Conservation (phyloP, 2,888 invertebrate species). For the Lacanobia wlatinum region DNA sequence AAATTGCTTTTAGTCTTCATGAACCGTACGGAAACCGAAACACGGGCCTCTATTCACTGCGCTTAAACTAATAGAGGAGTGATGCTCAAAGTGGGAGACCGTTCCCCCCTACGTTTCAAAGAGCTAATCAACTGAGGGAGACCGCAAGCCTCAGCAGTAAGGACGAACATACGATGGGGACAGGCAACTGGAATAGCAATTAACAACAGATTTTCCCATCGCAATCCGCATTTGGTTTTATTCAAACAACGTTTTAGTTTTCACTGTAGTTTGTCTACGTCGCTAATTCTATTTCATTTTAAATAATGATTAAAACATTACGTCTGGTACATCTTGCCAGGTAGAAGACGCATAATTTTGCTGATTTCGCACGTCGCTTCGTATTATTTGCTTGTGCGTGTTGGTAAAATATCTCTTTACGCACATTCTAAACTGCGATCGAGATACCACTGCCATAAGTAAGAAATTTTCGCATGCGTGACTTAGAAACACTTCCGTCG, state of each 20-base stretch:
- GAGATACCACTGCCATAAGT: slow-evolving; percentile 43
- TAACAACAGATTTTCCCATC: slow-evolving; percentile 45
- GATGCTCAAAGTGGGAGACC: slow-evolving; percentile 41
- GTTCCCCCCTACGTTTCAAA: slow-evolving; percentile 34
- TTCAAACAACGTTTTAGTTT: slow-evolving; percentile 47
- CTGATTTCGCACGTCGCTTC: slow-evolving; percentile 46
- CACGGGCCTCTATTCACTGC: slow-evolving; percentile 39
- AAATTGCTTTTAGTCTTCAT: slow-evolving; percentile 45
- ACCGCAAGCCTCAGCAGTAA: slow-evolving; percentile 42
- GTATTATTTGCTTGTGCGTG: slow-evolving; percentile 27
- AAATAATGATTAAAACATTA: slow-evolving; percentile 62
- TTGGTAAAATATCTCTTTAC: slow-evolving; percentile 48
- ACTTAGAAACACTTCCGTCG: slow-evolving; percentile 41
- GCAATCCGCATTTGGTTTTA: slow-evolving; percentile 36
- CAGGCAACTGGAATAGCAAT: slow-evolving; percentile 45
- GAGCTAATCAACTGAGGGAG: slow-evolving; percentile 48
- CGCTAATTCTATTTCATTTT: slow-evolving; percentile 50
- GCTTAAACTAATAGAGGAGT: slow-evolving; percentile 54
- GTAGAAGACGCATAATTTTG: slow-evolving; percentile 46
- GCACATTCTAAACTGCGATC: slow-evolving; percentile 52
- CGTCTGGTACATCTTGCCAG: slow-evolving; percentile 40
- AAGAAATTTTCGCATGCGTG: slow-evolving; percentile 52
- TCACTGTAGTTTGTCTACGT: slow-evolving; percentile 48
- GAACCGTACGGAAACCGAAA: slow-evolving; percentile 44
- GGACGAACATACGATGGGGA: slow-evolving; percentile 43